A percentile compares a stretch with the other conserved stretches of the same genome.
Evolutionary conservation across 2,797 vertebrate genomes (phyloP).

Genomic region (Lepus oiostolus): DNA sequence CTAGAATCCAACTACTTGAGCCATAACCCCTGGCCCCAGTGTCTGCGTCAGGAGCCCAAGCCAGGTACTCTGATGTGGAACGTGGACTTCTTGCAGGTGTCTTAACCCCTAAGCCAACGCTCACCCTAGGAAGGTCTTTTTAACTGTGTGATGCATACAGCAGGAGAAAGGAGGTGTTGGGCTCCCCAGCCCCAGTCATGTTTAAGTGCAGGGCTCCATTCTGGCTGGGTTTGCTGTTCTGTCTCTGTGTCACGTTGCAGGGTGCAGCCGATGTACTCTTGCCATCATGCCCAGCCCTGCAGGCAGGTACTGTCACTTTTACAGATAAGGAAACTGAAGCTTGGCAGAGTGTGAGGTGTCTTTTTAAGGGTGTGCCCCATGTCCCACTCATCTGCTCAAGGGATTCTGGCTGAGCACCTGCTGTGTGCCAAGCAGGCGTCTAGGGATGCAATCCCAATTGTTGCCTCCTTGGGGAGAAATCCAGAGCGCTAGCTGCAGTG

Average conservation of each 20-base stretch:
- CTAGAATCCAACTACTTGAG: too few species aligned
- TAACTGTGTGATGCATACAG: neutral
- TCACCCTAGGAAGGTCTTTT: neutral
- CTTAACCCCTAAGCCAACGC: too few species aligned
- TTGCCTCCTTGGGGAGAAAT: neutral
- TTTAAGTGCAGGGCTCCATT: conserved; percentile 2
- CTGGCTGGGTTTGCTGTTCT: neutral
- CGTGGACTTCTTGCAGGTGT: too few species aligned
- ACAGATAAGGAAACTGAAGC: neutral
- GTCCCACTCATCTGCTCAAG: neutral
- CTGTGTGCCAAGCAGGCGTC: neutral
- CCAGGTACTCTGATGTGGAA: too few species aligned
- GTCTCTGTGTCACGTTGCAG: neutral
- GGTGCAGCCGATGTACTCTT: neutral
- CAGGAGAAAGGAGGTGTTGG: neutral
- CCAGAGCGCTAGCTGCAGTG: neutral
- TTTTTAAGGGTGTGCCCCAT: neutral
- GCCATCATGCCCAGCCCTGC: neutral
- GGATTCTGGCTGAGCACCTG: conserved; percentile 8
- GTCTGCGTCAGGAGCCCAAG: too few species aligned
- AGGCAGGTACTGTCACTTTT: neutral
- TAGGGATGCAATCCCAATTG: neutral
- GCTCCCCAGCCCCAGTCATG: neutral
- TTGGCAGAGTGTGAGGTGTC: conserved; percentile 7
- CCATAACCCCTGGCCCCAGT: too few species aligned